A percentile compares a stretch with the other conserved stretches of the same genome.
These are phyloP conservation scores for Cyanocitta stelleri DNA, from an alignment of 2,113 vertebrate genomes.

Conservation along the genomic window DNA sequence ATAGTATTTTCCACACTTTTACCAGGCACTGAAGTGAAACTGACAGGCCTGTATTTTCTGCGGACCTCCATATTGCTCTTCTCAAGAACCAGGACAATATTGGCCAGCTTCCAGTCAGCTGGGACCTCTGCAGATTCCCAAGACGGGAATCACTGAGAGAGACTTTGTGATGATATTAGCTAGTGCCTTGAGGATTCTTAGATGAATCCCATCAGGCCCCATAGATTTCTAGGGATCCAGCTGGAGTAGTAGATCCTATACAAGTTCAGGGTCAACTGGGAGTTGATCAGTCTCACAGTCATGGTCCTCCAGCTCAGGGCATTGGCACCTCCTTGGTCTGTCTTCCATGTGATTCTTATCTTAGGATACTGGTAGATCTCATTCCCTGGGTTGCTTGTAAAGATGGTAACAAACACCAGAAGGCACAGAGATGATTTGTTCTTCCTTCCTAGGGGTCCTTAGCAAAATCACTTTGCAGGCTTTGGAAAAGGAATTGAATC, in stretches of 20 bases:
- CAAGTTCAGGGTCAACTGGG: background rate
- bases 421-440: background rate
- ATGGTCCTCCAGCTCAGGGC: background rate
- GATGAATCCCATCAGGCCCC: background rate
- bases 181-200: background rate
- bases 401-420: background rate
- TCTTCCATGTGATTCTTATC: rapidly evolving
- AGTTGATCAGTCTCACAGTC: background rate
- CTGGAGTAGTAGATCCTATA: background rate
- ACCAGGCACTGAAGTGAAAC: background rate
- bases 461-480: background rate
- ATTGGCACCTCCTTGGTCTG: background rate
- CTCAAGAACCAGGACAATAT: background rate
- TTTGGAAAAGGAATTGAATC: background rate
- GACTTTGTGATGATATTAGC: background rate
- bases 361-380: background rate
- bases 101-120: background rate
- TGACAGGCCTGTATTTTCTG: background rate
- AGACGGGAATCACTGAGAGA: background rate
- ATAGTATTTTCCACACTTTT: background rate
- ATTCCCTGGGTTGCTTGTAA: background rate
- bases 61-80: background rate
- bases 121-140: background rate
- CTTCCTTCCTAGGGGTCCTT: background rate
- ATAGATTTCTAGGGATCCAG: background rate